These are phyloP conservation scores for Piscicola geometra DNA, from an alignment of 2,888 invertebrate species.

Conservation along the genomic window DNA sequence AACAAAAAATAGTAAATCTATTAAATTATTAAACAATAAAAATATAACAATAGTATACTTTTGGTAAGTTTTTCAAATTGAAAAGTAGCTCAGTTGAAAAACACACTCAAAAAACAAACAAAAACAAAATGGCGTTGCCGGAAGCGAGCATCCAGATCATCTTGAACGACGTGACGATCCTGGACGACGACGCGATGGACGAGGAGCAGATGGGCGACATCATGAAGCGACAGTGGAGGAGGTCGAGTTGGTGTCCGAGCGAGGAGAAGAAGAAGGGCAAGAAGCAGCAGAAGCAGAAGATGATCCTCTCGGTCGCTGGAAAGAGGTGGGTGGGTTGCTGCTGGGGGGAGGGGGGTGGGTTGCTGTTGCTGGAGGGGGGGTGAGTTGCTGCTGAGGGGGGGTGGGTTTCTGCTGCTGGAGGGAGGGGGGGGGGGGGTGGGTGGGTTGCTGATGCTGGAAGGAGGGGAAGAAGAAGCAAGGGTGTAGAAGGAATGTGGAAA, in stretches of 20 bases:
- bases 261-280: conserved; percentile 44
- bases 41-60: no score
- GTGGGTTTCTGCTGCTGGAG: not conserved
- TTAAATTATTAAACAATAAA: no score
- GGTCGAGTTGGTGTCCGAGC: conserved; percentile 48
- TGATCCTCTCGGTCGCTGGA: conserved; percentile 42
- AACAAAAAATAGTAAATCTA: no score
- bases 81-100: no score
- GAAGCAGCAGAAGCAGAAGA: conserved; percentile 43
- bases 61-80: no score
- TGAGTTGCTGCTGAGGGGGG: conserved; percentile 34
- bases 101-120: no score
- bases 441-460: not conserved
- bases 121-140: conserved; percentile 7
- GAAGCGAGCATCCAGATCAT: conserved; percentile 48
- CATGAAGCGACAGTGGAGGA: conserved; percentile 40
- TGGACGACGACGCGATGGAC: conserved; percentile 46
- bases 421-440: conserved; percentile 41
- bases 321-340: conserved; percentile 39
- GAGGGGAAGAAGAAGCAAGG: no score
- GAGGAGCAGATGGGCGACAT: conserved; percentile 42
- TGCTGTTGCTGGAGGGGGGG: no score
- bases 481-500: not conserved
- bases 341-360: not conserved
- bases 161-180: conserved; percentile 50